Base-by-base conservation (phyloP, 2,797 vertebrate species). In the Aeoliscus strigatus region DNA sequence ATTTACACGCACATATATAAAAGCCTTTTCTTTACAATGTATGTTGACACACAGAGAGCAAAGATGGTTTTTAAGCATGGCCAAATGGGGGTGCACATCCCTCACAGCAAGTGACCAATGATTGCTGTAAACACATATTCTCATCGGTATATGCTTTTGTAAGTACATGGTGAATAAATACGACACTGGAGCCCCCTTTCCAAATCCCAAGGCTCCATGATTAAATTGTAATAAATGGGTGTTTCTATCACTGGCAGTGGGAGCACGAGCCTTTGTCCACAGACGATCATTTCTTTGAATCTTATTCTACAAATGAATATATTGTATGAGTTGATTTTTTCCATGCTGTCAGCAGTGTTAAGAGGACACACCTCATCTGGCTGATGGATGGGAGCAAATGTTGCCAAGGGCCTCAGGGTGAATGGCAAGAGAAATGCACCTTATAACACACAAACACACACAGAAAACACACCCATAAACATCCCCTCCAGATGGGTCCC, bases 261-360 rank as follows among this genome's bases (percentile, higher is more conserved):
- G 36, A 67, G 51, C 48, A 58, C 55, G 55, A 52, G 43, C 51
- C 57, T 70, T 67, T 55, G 49, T 70, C 63, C 70, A 60, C 60
- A 75, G 75, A 70, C 62, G 42, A 52, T 76, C 85, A 88, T 87
- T 81, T 85, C 86, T 87, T 83, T 59, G 57, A 49, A 58, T 63
- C 48, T 56, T 79, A 84, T 88, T 86, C 81, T 81, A 77, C 79
- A 85, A 87, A 85, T 86, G 86, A 81, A 87, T 73, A 74, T 79
- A 76, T 81, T 75, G 73, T 80, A 64, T 51, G 53, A 67, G 53
- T 69, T 59, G 66, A 45, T 75, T 80, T 67, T 52, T 63, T 37
- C 17, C 40, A 45, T 53, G 60, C 72, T 81, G 72, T 80, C 73
- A 82, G 73, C 76, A 81, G 75, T 81, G 82, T 83, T 87, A 83